Conservation (phyloP, 2,888 invertebrate genomes). For the Harpalus rubripes region DNA sequence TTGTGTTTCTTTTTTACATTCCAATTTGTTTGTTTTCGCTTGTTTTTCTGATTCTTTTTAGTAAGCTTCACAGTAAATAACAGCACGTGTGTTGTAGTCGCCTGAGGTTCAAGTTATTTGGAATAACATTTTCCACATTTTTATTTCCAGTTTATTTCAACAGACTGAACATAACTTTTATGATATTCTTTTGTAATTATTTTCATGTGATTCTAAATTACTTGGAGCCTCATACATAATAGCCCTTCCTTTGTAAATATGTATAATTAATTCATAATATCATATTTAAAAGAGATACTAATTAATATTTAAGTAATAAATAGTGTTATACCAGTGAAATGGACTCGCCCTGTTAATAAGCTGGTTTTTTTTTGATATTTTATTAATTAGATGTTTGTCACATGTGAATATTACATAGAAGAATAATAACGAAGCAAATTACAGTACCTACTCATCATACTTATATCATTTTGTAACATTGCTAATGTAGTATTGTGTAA, state of each 20-base stretch:
- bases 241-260: conserved; percentile 58
- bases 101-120: conserved; percentile 41
- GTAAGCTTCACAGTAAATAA: conserved; percentile 55
- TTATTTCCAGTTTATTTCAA: conserved; percentile 28
- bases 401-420: conserved; percentile 37
- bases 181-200: conserved; percentile 4
- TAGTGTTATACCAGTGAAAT: conserved; percentile 60
- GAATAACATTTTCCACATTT: conserved; percentile 18
- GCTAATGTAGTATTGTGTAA: conserved; percentile 15
- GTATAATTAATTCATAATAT: conserved; percentile 63
- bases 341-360: conserved; percentile 47
- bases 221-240: conserved; percentile 22
- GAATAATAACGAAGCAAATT: conserved; percentile 44
- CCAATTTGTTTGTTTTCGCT: conserved; percentile 25
- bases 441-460: conserved; percentile 20
- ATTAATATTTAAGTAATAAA: conserved; percentile 60
- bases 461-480: conserved; percentile 26
- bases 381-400: conserved; percentile 55
- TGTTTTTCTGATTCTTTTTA: conserved; percentile 6
- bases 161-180: conserved; percentile 9
- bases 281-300: conserved; percentile 54
- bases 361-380: conserved; percentile 49
- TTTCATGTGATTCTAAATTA: conserved; percentile 11
- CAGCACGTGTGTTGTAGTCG: conserved; percentile 56
- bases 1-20: conserved; percentile 41